Evolutionary conservation across 2,888 invertebrate species (phyloP).

Genomic region (Phengaris alcon): DNA sequence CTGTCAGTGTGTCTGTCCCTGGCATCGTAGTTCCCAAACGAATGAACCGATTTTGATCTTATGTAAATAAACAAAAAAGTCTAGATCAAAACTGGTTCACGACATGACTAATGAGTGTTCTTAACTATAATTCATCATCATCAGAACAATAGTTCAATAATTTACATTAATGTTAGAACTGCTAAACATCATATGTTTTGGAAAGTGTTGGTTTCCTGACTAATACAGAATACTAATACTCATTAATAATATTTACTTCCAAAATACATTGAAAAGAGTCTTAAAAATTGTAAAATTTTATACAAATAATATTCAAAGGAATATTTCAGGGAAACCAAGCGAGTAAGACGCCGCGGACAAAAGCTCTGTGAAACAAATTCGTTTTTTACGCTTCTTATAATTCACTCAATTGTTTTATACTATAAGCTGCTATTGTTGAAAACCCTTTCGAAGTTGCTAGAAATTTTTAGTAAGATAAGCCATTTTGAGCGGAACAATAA

Average conservation of each 20-base stretch:
- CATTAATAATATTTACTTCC: background rate
- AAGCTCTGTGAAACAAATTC: conserved; percentile 22
- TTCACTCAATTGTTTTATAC: conserved; percentile 29
- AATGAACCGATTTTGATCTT: no score
- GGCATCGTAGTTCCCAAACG: no score
- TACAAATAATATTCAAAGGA: conserved; percentile 18
- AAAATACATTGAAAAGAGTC: background rate
- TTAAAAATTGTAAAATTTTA: conserved; percentile 3
- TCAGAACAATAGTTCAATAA: no score
- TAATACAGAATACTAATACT: background rate
- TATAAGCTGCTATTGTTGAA: conserved; percentile 28
- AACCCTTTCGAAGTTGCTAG: conserved; percentile 21
- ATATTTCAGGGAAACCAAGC: conserved; percentile 23
- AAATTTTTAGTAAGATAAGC: conserved; percentile 23
- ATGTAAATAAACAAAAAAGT: no score
- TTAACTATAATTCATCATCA: no score
- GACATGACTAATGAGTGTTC: no score
- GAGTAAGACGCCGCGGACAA: background rate
- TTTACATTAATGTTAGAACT: background rate
- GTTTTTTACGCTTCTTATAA: conserved; percentile 28
- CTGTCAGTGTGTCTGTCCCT: no score
- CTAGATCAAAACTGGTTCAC: no score
- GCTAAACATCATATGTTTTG: background rate
- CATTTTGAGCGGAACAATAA: background rate
- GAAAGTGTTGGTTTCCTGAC: background rate